phyloP scores from a whole-genome alignment of 2,797 vertebrate species.

The Sparidentex hasta region DNA sequence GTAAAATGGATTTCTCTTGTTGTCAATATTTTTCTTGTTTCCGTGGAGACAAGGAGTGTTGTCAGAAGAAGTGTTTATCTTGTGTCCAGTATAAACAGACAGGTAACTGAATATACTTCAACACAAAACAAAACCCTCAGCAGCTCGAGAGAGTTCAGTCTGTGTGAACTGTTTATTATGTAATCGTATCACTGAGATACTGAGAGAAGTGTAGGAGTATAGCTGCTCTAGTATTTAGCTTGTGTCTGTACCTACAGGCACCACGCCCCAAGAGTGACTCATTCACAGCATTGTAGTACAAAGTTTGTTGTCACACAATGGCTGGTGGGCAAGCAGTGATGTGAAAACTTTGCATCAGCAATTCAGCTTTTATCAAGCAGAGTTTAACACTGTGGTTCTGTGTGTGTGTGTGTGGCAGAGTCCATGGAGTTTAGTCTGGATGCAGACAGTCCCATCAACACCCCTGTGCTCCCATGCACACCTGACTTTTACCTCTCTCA shows the following conservation, averaged over 20 bases:
- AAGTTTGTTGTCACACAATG: constrained; percentile 37
- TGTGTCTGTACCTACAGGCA: constrained; percentile 32
- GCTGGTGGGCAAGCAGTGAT: not conserved
- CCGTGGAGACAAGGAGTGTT: constrained; percentile 44
- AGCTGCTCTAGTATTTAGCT: constrained; percentile 12
- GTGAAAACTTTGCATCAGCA: constrained; percentile 16
- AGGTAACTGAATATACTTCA: constrained; percentile 10
- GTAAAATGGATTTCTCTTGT: constrained; percentile 44
- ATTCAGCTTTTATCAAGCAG: constrained; percentile 8
- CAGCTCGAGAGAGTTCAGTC: not conserved
- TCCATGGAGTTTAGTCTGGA: constrained; percentile 90
- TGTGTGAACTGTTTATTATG: constrained; percentile 18
- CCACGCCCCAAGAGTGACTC: constrained; percentile 70
- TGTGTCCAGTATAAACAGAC: constrained; percentile 30
- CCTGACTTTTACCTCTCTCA: constrained; percentile 90
- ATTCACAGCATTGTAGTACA: constrained; percentile 48
- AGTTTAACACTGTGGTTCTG: constrained; percentile 15
- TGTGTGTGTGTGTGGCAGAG: constrained; percentile 78
- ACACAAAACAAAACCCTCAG: not conserved
- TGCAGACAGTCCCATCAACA: constrained; percentile 90
- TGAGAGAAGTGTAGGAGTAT: constrained; percentile 9
- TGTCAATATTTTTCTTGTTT: constrained; percentile 65
- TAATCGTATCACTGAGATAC: constrained; percentile 16
- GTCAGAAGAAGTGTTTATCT: constrained; percentile 29
- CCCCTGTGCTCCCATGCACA: constrained; percentile 88